A percentile compares a stretch with the other conserved stretches of the same genome.
These are phyloP conservation scores for Buceros bicornis DNA, from an alignment of 2,797 vertebrate species.

Conservation along the genomic window DNA sequence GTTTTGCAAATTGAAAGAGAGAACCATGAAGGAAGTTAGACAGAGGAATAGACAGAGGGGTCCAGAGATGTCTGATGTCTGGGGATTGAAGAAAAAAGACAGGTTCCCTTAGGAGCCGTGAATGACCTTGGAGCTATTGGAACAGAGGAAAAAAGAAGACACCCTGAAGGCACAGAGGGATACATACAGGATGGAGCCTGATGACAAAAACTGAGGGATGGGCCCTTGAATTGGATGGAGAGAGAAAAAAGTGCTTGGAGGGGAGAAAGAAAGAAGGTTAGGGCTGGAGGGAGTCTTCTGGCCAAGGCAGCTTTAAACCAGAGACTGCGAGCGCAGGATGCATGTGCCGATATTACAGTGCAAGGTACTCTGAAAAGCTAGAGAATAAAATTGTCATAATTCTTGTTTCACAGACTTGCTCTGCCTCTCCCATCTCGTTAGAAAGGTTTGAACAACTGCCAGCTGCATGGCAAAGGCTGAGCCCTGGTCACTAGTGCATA, in stretches of 20 bases:
- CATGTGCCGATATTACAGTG: not conserved
- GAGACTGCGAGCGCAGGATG: not conserved
- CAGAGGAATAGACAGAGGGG: conserved; percentile 51
- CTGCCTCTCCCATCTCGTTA: not conserved
- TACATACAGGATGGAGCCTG: not conserved
- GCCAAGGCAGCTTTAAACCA: not conserved
- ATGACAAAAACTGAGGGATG: not conserved
- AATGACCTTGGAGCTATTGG: conserved; percentile 44
- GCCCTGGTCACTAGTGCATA: not conserved
- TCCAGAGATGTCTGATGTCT: conserved; percentile 57
- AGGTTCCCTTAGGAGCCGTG: conserved; percentile 47
- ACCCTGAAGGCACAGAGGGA: conserved; percentile 46
- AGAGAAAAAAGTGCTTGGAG: not conserved
- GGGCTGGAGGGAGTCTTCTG: not conserved
- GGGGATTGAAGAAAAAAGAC: conserved; percentile 38
- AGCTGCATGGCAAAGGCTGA: not conserved
- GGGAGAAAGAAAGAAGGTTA: not conserved
- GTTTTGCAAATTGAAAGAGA: conserved; percentile 67
- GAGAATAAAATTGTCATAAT: not conserved
- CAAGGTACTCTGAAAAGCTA: not conserved
- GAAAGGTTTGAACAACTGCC: not conserved
- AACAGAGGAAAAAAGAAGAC: conserved; percentile 39
- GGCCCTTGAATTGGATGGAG: not conserved
- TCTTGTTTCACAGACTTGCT: not conserved
- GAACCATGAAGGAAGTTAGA: conserved; percentile 64